Evolutionary conservation across 2,113 vertebrate species (phyloP), one percentile per base, ranked within the genome.

Genomic region (Gymnocephalus cernua): DNA sequence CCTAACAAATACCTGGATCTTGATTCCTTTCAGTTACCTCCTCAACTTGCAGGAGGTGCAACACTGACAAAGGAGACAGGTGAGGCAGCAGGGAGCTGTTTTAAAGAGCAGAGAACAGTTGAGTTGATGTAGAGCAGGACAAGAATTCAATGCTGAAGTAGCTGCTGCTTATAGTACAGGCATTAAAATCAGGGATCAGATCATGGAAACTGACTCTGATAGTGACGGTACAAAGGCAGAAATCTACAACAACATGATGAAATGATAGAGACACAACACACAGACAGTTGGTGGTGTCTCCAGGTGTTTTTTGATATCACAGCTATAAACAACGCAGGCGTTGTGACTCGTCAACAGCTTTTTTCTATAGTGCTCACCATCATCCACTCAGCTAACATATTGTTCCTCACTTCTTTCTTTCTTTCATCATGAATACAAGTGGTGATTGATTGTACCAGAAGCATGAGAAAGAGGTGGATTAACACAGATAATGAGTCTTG

Each of bases 1-100:
- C 91, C 73, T 82, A 23, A 90, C 53, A 74, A 73, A 82, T 84
- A 82, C 87, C 86, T 90, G 88, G 83, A 90, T 92, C 79, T 85
- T 71, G 44, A 90, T 87, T 89, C 86, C 72, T 85, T 88, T 89
- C 84, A 82, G 83, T 88, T 51, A 54, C 85, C 82, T 80, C 86
- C 75, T 71, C 11, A 16, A 85, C 44, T 29, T 71, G 69, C 67
- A 79, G 72, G 70, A 53, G 84, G 70, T 18, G 56, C 59, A 58
- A 88, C 70, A 74, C 86, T 86, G 89, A 87, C 32, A 47, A 61
- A 82, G 86, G 81, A 77, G 74, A 81, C 74, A 82, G 86, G 76
- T 5, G 16, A 84, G 65, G 79, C 61, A 84, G 86, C 71, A 58
- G 74, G 69, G 41, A 86, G 80, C 67, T 78, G 78, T 74, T 83